These are phyloP conservation scores for Hypomesus transpacificus DNA, from an alignment of 2,113 vertebrate species.

Conservation along the genomic window DNA sequence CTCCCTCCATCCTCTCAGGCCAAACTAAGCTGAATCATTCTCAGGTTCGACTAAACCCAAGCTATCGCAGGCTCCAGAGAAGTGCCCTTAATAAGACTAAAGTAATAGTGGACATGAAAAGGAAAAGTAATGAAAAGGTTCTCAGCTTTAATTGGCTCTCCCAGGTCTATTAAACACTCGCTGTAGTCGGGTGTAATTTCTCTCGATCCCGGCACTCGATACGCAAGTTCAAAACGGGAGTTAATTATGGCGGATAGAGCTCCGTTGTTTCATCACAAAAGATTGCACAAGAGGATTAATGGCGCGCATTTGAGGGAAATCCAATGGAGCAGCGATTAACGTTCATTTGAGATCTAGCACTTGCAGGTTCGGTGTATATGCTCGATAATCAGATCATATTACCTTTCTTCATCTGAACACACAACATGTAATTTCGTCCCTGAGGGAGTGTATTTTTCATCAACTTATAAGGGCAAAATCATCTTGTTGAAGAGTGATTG, in stretches of 20 bases:
- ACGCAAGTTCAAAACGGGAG: constrained; percentile 55
- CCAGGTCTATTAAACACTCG: constrained; percentile 62
- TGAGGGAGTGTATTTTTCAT: constrained; percentile 41
- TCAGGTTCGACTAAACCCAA: no score
- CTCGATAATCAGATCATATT: constrained; percentile 53
- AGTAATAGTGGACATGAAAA: constrained; percentile 51
- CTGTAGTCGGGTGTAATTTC: constrained; percentile 46
- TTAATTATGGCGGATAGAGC: constrained; percentile 65
- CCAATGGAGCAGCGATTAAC: constrained; percentile 61
- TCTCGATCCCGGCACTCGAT: constrained; percentile 54
- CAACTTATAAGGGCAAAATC: constrained; percentile 14
- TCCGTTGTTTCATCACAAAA: constrained; percentile 47
- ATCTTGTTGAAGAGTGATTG: constrained; percentile 29
- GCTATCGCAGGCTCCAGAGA: no score
- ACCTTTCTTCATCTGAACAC: constrained; percentile 44
- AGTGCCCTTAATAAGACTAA: background rate
- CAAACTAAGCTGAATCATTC: no score
- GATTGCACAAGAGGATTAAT: constrained; percentile 57
- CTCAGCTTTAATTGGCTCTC: constrained; percentile 61
- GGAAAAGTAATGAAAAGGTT: constrained; percentile 52
- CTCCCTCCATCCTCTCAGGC: no score
- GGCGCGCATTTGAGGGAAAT: constrained; percentile 58
- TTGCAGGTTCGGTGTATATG: constrained; percentile 38
- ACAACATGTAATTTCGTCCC: constrained; percentile 54
- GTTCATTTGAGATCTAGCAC: constrained; percentile 48